Base-by-base conservation (phyloP, 53 echinoderm and acorn worm genomes). In the Paracentrotus lividus region DNA sequence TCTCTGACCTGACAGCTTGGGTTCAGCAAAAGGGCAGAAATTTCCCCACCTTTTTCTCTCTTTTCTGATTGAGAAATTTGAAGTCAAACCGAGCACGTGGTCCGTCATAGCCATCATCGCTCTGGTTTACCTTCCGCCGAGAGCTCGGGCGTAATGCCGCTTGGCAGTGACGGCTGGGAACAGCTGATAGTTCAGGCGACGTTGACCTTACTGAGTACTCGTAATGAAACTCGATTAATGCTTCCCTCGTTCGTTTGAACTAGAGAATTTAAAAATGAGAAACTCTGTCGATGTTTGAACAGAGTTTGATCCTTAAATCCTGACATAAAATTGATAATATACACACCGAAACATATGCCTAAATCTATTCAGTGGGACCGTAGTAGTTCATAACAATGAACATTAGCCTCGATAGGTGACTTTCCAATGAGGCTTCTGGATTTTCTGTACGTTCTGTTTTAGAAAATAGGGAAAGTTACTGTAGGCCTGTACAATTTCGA, bases 121-220 rank as follows among this genome's bases (percentile, higher is more conserved):
- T 8, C 45, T 89, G 60, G 8, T n/a, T 61, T 87, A 56, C 33
- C 56, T 64, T 89, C 60, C 89, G 65, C 89, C 89, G 1, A 23
- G 64, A 89, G 89, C 64, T 43, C 43, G 13, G 44, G 89, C 42
- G 89, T 89, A 89, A 89, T 89, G 60, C 89, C 38, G 32, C 13
- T n/a, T 57, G 47, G 64, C 66, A 89, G 64, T 89, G 89, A 89
- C 44, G 64, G 89, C 42, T 89, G 42, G 27, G 61, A 89, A 89
- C 89, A 89, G 89, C 89, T 89, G 89, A 64, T 89, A 54, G 3
- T n/a, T n/a, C n/a, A 21, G 64, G 64, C 65, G 64, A 26, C 89
- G 89, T 59, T 89, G 89, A 89, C 89, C 89, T 64, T 44, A 54
- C n/a, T n/a, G 55, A 56, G 33, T 86, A 10, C 81, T 27, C 5